Evolutionary conservation across 2,888 invertebrate genomes (phyloP).

Genomic region (Strigamia crassipes): DNA sequence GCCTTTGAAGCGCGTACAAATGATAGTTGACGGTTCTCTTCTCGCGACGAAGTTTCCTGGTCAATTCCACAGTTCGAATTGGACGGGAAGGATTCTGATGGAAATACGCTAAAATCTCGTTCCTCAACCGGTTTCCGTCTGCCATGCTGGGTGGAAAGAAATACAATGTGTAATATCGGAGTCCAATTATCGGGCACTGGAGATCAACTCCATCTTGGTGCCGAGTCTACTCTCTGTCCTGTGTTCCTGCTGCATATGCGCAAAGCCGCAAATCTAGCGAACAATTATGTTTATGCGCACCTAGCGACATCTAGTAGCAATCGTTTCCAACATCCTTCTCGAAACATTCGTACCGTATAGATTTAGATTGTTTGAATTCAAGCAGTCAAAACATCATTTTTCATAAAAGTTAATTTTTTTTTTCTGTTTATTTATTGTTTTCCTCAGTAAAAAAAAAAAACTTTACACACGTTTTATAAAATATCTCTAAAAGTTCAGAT

Average conservation of each 20-base stretch:
- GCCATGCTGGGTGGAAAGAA: conserved; percentile 44
- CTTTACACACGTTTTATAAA: background rate
- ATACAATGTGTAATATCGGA: conserved; percentile 24
- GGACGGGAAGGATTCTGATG: conserved; percentile 48
- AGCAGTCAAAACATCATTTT: too few relatives aligned
- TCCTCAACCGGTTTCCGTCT: conserved; percentile 46
- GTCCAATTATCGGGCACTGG: conserved; percentile 30
- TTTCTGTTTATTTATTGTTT: too few relatives aligned
- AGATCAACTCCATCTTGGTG: conserved; percentile 30
- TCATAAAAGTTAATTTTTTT: background rate
- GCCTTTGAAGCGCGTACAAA: conserved; percentile 46
- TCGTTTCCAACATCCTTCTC: too few relatives aligned
- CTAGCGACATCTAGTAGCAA: background rate
- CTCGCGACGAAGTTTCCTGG: conserved; percentile 45
- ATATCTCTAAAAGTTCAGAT: background rate
- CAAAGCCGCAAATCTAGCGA: conserved; percentile 33
- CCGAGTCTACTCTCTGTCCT: conserved; percentile 26
- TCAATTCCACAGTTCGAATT: conserved; percentile 46
- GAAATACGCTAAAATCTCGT: conserved; percentile 46
- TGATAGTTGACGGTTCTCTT: conserved; percentile 48
- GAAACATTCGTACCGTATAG: too few relatives aligned
- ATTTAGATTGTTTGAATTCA: too few relatives aligned
- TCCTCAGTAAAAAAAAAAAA: background rate
- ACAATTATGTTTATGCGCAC: background rate
- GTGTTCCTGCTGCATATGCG: conserved; percentile 33